Conservation (phyloP, 2,888 invertebrate genomes). For the Thalpophila matura region DNA sequence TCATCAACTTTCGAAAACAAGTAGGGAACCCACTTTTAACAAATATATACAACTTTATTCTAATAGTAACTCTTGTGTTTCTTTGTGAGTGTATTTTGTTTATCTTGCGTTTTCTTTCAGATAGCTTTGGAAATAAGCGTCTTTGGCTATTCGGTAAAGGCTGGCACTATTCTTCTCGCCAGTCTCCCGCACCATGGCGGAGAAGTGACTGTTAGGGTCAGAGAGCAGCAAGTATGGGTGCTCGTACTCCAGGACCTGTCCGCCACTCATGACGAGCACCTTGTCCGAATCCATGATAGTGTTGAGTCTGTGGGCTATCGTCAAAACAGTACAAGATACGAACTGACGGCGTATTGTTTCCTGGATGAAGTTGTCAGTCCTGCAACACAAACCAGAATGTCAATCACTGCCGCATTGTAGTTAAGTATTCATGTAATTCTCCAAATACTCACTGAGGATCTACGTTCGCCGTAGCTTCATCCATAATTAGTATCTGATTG, state of each 20-base stretch:
- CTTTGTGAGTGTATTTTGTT: conserved; percentile 27
- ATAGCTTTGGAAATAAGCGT: conserved; percentile 81
- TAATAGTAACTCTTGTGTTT: conserved; percentile 24
- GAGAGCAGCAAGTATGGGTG: conserved; percentile 91
- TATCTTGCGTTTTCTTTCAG: conserved; percentile 77
- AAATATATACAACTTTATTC: conserved; percentile 27
- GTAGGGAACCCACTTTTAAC: conserved; percentile 5
- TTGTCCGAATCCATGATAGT: conserved; percentile 97
- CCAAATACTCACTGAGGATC: conserved; percentile 93
- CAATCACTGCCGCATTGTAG: conserved; percentile 12
- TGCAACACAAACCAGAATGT: conserved; percentile 62
- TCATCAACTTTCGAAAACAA: no score
- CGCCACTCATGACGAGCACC: conserved; percentile 92
- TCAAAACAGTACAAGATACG: conserved; percentile 95
- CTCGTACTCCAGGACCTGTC: conserved; percentile 92
- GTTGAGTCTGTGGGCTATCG: conserved; percentile 97
- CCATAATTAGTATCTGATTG: conserved; percentile 96
- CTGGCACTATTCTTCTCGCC: conserved; percentile 89
- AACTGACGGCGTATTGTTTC: conserved; percentile 95
- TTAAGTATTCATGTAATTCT: conserved; percentile 15
- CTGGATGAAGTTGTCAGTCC: conserved; percentile 96
- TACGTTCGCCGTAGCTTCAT: conserved; percentile 98
- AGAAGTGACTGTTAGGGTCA: conserved; percentile 88
- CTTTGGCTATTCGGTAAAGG: conserved; percentile 86
- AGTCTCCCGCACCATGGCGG: conserved; percentile 91